Evolutionary conservation across 2,888 invertebrate genomes (phyloP).

Genomic region (Ochlodes sylvanus): DNA sequence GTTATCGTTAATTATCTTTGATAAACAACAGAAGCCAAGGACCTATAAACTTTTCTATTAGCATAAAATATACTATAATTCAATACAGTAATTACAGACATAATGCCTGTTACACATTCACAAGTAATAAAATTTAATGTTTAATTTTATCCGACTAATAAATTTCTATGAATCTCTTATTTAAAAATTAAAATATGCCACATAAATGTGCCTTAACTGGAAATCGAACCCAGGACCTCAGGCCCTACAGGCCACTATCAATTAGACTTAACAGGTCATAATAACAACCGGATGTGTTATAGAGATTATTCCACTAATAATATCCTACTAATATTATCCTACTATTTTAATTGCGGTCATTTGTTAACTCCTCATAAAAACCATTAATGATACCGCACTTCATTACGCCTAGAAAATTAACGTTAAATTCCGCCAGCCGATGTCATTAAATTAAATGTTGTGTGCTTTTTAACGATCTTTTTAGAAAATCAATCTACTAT

Average conservation of each 20-base stretch:
- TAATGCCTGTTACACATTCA: too few species aligned
- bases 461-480: conserved; percentile 23
- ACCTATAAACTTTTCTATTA: too few species aligned
- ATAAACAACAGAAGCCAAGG: too few species aligned
- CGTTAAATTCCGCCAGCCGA: conserved; percentile 23
- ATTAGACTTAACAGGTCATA: too few species aligned
- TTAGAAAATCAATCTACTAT: conserved; percentile 27
- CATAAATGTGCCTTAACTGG: neutral
- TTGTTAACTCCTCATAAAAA: neutral
- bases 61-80: too few species aligned
- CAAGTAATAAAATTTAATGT: too few species aligned
- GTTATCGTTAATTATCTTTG: too few species aligned
- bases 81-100: too few species aligned
- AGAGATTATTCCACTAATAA: neutral
- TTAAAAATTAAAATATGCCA: too few species aligned
- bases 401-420: conserved; percentile 12
- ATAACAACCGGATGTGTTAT: neutral
- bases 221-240: neutral
- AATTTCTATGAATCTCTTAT: too few species aligned
- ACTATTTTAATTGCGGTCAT: neutral
- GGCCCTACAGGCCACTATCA: too few species aligned
- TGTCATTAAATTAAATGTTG: conserved; percentile 30
- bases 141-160: too few species aligned
- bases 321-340: neutral
- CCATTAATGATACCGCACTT: neutral